Percentiles rank a stretch among this genome's conserved stretches.
Evolutionary conservation across 2,797 vertebrate genomes (phyloP).

Genomic region (Protonibea diacanthus): DNA sequence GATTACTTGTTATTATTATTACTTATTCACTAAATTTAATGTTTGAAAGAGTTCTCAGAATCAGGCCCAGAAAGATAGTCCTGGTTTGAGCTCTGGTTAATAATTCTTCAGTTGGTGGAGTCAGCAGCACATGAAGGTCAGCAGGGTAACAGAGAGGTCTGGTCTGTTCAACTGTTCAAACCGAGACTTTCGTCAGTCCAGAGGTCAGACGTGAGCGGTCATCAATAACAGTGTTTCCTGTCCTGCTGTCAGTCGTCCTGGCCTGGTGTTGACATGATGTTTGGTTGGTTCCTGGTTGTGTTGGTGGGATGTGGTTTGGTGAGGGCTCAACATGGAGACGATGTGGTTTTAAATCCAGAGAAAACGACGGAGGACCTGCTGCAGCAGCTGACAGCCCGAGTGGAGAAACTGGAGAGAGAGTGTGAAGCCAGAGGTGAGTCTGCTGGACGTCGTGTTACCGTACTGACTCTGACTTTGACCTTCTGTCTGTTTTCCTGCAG

Average conservation of each 20-base stretch:
- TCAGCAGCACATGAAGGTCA: no score
- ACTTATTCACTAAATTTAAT: no score
- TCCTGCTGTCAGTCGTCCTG: neutral
- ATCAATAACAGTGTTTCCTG: neutral
- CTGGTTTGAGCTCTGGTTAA: neutral
- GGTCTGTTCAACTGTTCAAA: neutral
- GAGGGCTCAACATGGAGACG: neutral
- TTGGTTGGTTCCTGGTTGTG: neutral
- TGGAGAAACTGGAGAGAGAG: neutral
- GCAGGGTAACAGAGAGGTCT: no score
- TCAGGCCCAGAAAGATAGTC: no score
- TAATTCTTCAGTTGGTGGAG: neutral
- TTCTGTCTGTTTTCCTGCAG: conserved; percentile 6
- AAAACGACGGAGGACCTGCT: neutral
- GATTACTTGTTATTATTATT: no score
- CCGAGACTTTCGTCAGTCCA: neutral
- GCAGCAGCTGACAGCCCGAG: neutral
- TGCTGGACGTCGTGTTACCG: neutral
- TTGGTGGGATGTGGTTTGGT: neutral
- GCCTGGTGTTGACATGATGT: neutral
- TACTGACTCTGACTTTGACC: neutral
- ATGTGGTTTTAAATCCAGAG: neutral
- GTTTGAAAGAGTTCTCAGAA: no score
- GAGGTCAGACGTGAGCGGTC: neutral
- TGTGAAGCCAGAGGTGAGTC: neutral